These are phyloP conservation scores for Hexactinellida sp. DNA, from an alignment of 37 sponge, comb jelly and placozoan species.

Conservation along the genomic window DNA sequence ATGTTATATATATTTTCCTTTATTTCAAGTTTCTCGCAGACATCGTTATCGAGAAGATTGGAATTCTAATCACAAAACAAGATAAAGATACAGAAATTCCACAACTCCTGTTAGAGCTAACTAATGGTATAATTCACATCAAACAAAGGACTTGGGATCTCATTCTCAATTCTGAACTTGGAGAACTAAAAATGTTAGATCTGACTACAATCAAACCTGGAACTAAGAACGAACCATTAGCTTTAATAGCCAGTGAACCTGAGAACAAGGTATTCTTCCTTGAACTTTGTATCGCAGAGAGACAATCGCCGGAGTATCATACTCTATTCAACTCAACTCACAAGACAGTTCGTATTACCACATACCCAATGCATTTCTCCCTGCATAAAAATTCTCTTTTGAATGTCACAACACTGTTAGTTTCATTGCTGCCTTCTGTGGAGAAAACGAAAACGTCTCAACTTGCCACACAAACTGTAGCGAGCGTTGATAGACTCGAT, in stretches of 20 bases:
- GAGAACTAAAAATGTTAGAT: background rate
- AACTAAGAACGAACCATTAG: background rate
- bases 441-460: background rate
- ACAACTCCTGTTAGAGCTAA: background rate
- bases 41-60: background rate
- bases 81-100: background rate
- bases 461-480: background rate
- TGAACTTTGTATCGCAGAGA: background rate
- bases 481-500: background rate
- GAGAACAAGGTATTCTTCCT: background rate
- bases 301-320: constrained; percentile 5
- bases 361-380: background rate
- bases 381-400: constrained; percentile 9
- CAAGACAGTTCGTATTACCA: background rate
- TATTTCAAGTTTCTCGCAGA: background rate
- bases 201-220: constrained; percentile 1
- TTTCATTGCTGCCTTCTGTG: background rate
- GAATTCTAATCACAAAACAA: background rate
- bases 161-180: constrained; percentile 8
- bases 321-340: constrained; percentile 9
- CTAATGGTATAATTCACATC: background rate
- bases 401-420: background rate
- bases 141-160: background rate
- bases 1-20: too few relatives aligned
- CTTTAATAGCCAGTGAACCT: background rate